A percentile compares a stretch with the other conserved stretches of the same genome.
Conservation (phyloP, 2,797 vertebrate genomes). For the Enteromius radiatus region DNA sequence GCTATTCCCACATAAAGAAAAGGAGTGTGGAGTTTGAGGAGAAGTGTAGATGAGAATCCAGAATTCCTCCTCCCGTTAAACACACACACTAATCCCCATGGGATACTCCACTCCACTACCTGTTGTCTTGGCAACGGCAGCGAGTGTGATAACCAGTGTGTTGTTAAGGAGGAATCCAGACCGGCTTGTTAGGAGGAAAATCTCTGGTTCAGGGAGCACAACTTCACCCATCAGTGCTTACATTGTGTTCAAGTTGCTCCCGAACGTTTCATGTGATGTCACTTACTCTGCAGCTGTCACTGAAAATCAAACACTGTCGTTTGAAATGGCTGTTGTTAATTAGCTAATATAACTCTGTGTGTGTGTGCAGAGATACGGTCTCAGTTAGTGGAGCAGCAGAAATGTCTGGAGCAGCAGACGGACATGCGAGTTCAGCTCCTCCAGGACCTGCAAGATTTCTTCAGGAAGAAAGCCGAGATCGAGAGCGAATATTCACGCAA, state of each 20-base stretch:
- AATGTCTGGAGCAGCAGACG: constrained; percentile 97
- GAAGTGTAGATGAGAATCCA: constrained; percentile 44
- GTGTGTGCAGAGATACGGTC: constrained; percentile 86
- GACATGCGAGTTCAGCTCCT: constrained; percentile 98
- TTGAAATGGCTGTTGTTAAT: not conserved
- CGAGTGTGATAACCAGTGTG: constrained; percentile 77
- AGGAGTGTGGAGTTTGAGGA: constrained; percentile 1
- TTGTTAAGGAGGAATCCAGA: constrained; percentile 76
- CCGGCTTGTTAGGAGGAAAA: constrained; percentile 66
- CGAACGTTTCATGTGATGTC: not conserved
- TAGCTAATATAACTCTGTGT: constrained; percentile 34
- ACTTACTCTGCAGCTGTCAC: constrained; percentile 9
- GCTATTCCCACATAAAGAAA: not conserved
- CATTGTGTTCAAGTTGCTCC: constrained; percentile 15
- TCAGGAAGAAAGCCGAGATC: constrained; percentile 97
- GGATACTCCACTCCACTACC: constrained; percentile 78
- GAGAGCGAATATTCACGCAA: constrained; percentile 96
- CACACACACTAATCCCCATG: constrained; percentile 65
- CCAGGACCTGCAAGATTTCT: constrained; percentile 99
- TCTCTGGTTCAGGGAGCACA: constrained; percentile 67
- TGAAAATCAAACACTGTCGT: not conserved
- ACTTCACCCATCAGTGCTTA: constrained; percentile 32
- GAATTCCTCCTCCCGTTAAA: constrained; percentile 48
- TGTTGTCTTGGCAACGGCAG: constrained; percentile 84
- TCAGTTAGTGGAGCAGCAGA: constrained; percentile 96